Percentiles rank a stretch among this genome's conserved stretches.
These are phyloP conservation scores for Aptenodytes patagonicus DNA, from an alignment of 2,113 vertebrate genomes.

Conservation along the genomic window DNA sequence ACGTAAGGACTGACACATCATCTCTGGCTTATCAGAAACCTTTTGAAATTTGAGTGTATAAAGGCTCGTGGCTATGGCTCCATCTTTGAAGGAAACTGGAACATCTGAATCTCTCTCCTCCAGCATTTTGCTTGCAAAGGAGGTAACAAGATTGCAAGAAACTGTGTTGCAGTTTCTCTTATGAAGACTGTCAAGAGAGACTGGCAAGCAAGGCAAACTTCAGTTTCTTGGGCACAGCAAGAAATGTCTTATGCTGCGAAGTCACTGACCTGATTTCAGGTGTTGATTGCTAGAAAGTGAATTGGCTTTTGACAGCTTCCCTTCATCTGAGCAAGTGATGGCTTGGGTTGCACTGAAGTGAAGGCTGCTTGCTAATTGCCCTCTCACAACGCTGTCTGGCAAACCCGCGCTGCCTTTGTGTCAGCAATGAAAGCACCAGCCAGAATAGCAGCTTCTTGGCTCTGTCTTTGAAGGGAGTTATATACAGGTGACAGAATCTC, in stretches of 20 bases:
- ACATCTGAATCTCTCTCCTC: neutral
- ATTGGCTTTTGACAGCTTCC: slow-evolving; percentile 33
- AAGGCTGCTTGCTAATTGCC: neutral
- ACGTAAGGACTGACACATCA: neutral
- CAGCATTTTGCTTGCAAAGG: neutral
- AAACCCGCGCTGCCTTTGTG: neutral
- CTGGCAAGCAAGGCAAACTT: neutral
- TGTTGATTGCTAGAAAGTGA: neutral
- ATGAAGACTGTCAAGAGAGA: neutral
- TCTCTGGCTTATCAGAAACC: neutral
- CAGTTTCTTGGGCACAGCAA: neutral
- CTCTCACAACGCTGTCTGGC: neutral
- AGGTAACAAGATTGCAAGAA: neutral
- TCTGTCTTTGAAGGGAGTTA: neutral
- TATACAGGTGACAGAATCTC: neutral
- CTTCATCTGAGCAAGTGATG: slow-evolving; percentile 6
- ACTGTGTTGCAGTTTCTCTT: neutral
- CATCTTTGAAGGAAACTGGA: neutral
- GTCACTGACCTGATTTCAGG: slow-evolving; percentile 19
- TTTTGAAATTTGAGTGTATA: neutral
- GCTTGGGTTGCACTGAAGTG: neutral
- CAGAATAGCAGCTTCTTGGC: neutral
- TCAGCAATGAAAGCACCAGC: neutral
- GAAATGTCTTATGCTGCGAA: neutral
- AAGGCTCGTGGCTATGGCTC: neutral